phyloP scores from a whole-genome alignment of 1,140 invertebrate species.

The Caerostris extrusa region DNA sequence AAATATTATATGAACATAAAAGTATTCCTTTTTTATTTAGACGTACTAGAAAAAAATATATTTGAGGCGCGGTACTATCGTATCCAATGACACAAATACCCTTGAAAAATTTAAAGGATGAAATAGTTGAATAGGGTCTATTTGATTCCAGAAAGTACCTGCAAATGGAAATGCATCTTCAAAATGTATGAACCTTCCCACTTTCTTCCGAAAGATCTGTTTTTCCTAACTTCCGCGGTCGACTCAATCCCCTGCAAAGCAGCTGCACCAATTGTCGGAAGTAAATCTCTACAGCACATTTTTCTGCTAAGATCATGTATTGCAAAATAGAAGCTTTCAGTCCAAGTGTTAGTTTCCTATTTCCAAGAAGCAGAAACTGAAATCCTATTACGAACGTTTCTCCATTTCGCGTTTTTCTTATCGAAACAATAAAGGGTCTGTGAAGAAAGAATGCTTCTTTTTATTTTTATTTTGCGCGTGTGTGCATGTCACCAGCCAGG shows the following conservation, averaged over 20 bases:
- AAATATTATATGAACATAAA: no score
- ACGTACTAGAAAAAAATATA: no score
- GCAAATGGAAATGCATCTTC: no score
- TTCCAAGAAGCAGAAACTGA: conserved; percentile 55
- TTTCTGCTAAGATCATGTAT: conserved; percentile 55
- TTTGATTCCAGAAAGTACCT: no score
- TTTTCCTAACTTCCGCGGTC: conserved; percentile 34
- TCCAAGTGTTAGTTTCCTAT: conserved; percentile 64
- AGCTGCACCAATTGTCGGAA: conserved; percentile 54
- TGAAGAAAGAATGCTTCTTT: conserved; percentile 52
- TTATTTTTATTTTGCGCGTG: background rate
- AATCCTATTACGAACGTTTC: conserved; percentile 64
- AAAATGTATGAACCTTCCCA: no score
- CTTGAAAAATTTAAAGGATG: no score
- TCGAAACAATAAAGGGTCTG: conserved; percentile 69
- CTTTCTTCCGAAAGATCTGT: conserved; percentile 26
- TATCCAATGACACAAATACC: no score
- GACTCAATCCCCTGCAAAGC: background rate
- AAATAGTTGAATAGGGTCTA: no score
- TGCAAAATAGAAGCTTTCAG: conserved; percentile 61
- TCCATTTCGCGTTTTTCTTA: conserved; percentile 61
- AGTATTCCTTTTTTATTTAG: no score
- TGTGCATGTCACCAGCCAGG: conserved; percentile 8
- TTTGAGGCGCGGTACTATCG: no score
- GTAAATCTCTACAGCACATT: conserved; percentile 58